Percentiles rank a stretch among this genome's conserved stretches.
Evolutionary conservation across 2,797 vertebrate genomes (phyloP).

Genomic region (Anomalospiza imberbis): DNA sequence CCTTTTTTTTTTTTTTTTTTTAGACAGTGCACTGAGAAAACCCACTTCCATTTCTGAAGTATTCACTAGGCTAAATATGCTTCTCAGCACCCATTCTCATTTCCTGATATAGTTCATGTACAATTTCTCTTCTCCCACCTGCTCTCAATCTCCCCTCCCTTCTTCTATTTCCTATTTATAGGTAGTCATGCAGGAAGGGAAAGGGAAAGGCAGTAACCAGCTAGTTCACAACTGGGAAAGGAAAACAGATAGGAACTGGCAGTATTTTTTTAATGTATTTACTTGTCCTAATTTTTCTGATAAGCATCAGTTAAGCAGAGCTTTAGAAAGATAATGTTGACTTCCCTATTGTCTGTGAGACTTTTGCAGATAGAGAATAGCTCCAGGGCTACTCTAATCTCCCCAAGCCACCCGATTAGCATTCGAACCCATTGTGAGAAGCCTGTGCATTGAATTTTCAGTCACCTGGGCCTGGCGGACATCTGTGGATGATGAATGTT

Average conservation of each 20-base stretch:
- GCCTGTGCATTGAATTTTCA: conserved; percentile 64
- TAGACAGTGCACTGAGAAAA: background rate
- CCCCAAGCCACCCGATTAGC: conserved; percentile 73
- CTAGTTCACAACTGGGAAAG: background rate
- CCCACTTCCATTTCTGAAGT: conserved; percentile 3
- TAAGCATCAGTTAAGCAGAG: conserved; percentile 32
- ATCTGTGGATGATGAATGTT: conserved; percentile 83
- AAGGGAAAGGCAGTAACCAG: background rate
- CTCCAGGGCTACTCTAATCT: conserved; percentile 74
- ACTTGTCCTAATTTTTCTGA: conserved; percentile 7
- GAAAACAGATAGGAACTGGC: background rate
- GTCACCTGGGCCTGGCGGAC: conserved; percentile 81
- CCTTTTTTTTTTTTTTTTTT: background rate
- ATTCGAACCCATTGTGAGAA: conserved; percentile 72
- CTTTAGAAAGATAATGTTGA: conserved; percentile 32
- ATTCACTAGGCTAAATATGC: background rate
- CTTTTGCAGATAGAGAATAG: conserved; percentile 66
- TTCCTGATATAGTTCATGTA: background rate
- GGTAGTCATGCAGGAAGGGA: background rate
- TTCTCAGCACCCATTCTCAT: conserved; percentile 2
- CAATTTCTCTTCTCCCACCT: background rate
- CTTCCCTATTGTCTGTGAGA: conserved; percentile 57
- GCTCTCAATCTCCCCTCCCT: background rate
- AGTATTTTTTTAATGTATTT: background rate
- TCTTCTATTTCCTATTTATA: background rate